Conservation (phyloP, 2,888 invertebrate species). For the Drosophila affinis region DNA sequence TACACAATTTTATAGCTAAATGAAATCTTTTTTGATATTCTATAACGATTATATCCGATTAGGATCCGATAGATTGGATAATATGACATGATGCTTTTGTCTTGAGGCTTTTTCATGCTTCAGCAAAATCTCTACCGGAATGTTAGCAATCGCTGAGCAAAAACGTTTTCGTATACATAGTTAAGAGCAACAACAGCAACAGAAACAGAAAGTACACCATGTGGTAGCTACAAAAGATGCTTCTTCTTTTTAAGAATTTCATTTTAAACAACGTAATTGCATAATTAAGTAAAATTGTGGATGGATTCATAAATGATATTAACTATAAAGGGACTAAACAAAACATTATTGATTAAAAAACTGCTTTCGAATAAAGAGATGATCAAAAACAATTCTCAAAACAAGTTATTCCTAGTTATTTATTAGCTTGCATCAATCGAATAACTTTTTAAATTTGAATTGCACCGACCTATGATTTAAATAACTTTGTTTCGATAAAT, state of each 20-base stretch:
- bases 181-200: slow-evolving; percentile 27
- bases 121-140: slow-evolving; percentile 42
- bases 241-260: slow-evolving; percentile 69
- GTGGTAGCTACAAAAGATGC: slow-evolving; percentile 73
- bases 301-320: slow-evolving; percentile 60
- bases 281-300: slow-evolving; percentile 44
- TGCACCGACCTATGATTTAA: rapidly evolving
- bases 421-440: background rate
- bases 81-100: slow-evolving; percentile 46
- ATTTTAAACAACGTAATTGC: slow-evolving; percentile 56
- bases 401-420: background rate
- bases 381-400: slow-evolving; percentile 51
- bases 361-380: slow-evolving; percentile 71
- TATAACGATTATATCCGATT: slow-evolving; percentile 20
- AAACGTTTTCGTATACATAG: slow-evolving; percentile 31
- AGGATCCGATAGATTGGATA: slow-evolving; percentile 34
- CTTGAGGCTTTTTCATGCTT: slow-evolving; percentile 54
- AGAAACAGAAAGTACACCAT: slow-evolving; percentile 49
- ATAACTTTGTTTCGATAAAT: too few species aligned
- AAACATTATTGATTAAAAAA: slow-evolving; percentile 54
- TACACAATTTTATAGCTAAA: slow-evolving; percentile 78
- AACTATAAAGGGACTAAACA: slow-evolving; percentile 62
- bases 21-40: slow-evolving; percentile 66
- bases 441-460: background rate
- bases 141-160: slow-evolving; percentile 49